Base-by-base conservation (phyloP, 1,140 invertebrate genomes). In the Macrocentrus cingulum region DNA sequence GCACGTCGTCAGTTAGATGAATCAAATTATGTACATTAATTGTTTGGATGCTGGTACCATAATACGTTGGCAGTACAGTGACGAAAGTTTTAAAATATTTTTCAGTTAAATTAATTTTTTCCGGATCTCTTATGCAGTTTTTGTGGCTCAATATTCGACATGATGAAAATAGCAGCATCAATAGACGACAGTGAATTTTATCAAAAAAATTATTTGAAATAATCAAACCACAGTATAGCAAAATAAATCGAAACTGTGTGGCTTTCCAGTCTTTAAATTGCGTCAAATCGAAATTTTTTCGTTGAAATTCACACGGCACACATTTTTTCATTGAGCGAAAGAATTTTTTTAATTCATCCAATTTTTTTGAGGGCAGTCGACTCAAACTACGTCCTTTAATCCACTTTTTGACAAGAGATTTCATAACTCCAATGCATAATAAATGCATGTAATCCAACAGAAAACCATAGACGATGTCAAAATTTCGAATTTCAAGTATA, bases 391-490 rank as follows among this genome's bases (percentile, higher is more conserved):
- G 4, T 29, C 41, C 42, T 8, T 34, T 45, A 16, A 15, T 45
- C 44, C 54, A 32, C 57, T 36, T 58, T 58, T 37, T 50, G 25
- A 64, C 16, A 13, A 61, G 5, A 5, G 13, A 18, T 15, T 53
- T 45, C 54, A 60, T 64, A 1, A 61, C 29, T 9, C 62, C 55
- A 23, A 48, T 11, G 19, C 22, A 61, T 8, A 63, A 34, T 9
- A 61, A 22, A 23, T 64, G 59, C 59, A 64, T 64, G 8, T 20
- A 41, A 56, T 59, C 61, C 9, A 63, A 46, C 1, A 56, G 13
- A 2, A 56, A 32, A 42, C 25, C 45, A 1, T 32, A 32, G 3
- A 59, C 42, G 9, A 55, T 42, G 42, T 59, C 46, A 37, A 63
- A 63, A 39, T 42, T 37, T n/a, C 34, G 51, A 4, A 63, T 50